These are phyloP conservation scores for Gonatopus flavifemur DNA, from an alignment of 1,140 invertebrate species.

Conservation along the genomic window DNA sequence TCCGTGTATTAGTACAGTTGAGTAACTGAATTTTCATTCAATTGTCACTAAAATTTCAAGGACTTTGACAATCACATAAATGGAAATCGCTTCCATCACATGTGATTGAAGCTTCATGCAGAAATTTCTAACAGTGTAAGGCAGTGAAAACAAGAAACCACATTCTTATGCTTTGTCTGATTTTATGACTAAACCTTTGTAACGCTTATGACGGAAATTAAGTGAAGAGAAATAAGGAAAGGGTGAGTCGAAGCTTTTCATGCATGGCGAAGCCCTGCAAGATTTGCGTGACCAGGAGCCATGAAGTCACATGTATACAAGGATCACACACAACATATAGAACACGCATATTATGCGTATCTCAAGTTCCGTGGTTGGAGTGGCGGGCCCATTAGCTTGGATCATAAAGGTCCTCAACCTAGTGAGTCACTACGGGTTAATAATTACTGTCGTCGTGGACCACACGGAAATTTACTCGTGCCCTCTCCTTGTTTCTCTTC, in stretches of 20 bases:
- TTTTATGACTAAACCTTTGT: too few species aligned
- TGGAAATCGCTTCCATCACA: too few species aligned
- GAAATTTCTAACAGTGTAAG: too few species aligned
- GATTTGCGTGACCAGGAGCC: constrained; percentile 30
- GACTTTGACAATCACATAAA: too few species aligned
- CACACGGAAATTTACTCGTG: constrained; percentile 7
- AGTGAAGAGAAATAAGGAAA: constrained; percentile 9
- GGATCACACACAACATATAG: background rate
- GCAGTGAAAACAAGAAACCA: too few species aligned
- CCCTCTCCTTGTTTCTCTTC: constrained; percentile 5
- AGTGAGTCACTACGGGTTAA: constrained; percentile 42
- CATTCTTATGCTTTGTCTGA: too few species aligned
- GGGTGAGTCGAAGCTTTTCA: constrained; percentile 31
- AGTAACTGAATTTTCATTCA: too few species aligned
- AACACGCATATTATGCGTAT: background rate
- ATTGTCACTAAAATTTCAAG: too few species aligned
- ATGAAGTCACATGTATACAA: constrained; percentile 18
- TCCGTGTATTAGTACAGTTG: too few species aligned
- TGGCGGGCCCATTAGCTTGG: constrained; percentile 36
- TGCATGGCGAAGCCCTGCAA: constrained; percentile 28
- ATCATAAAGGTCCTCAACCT: constrained; percentile 47
- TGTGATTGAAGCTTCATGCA: too few species aligned
- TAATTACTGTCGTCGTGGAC: constrained; percentile 30
- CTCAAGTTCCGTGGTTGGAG: constrained; percentile 17
- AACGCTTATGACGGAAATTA: too few species aligned